Base-by-base conservation (phyloP, 2,797 vertebrate species). In the Peromyscus attwateri region DNA sequence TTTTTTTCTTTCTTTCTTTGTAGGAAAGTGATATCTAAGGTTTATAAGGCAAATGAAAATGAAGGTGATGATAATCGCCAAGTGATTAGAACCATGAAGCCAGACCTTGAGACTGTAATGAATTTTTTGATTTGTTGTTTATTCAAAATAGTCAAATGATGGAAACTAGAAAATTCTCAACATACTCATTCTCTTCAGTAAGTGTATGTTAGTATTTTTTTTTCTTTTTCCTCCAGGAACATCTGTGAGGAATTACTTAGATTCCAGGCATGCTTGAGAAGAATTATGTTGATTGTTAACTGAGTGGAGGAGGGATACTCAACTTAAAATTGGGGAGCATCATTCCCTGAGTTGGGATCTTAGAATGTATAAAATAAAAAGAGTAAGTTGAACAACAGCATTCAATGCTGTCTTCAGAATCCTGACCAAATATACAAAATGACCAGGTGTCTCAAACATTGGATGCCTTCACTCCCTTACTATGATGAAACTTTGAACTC, bases 111-210 rank as follows among this genome's bases (percentile, higher is more conserved):
- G 49, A 11, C 25, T 21, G 79, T 81, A 25, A 3, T 70, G 21
- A 46, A 89, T 9, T 62, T 87, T 37, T 37, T 92, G n/a, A 92
- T 57, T 46, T 64, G 12, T 8, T 66, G 1, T 91, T 0, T n/a
- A 31, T 31, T 97, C 23, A 95, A 84, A 94, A 95, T 73, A 66
- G 10, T 43, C 76, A 92, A 95, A 62, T 77, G 70, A 90, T 91
- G 4, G 62, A 43, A 95, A 9, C 13, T 16, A 66, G 34, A 66
- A 14, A 9, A 34, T 43, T 71, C 70, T 84, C 46, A 77, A 31
- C 27, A 83, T 64, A 83, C 29, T 66, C 21, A 43, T 31, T 88
- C 31, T 80, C 64, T 8, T 95, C 11, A 91, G 21, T 80, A 34
- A 89, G 17, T 34, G 2, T 88, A 1, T 81, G 17, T 52, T 9